Evolutionary conservation across 2,113 vertebrate genomes (phyloP), one percentile per base, ranked within the genome.

Genomic region (Ictidomys tridecemlineatus): DNA sequence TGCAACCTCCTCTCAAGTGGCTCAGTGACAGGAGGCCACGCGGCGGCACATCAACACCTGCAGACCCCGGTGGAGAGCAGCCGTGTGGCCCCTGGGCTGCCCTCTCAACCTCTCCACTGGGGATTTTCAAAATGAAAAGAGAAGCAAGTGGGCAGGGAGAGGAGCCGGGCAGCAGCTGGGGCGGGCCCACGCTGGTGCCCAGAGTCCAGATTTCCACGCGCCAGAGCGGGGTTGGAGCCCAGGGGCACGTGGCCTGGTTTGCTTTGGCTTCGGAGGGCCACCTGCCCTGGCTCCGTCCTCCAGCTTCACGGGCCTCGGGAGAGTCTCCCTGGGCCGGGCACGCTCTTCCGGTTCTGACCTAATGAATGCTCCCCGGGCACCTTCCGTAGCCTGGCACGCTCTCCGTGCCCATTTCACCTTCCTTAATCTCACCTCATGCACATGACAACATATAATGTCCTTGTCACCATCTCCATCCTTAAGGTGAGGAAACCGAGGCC

Each of bases 21-120:
- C 42, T 78, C 48, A 6, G 80, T 13, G 20, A 37, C 4, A 8
- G 14, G 14, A 34, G 37, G n/a, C 22, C 34, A 56, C 3, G 0
- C 2, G 18, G 73, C 11, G 24, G 69, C 61, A 34, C 37, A 51
- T 8, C 14, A 76, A 51, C 42, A 34, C 58, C 84, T 30, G 20
- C 61, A 16, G 63, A 63, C 30, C 48, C 34, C 2, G 58, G 51
- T 5, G 2, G 8, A 39, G 20, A 30, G 58, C 4, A 2, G 11
- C 63, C 2, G 12, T 3, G 4, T 0, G 11, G 26, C 58, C 70
- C 7, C 48, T 14, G 10, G 10, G 12, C 30, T 18, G 12, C 16
- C 48, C 78, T 30, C 53, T 83, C 51, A 3, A 17, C 32, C 39
- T 42, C 32, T 7, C 34, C 18, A 7, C 30, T 8, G n/a, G 48